These are phyloP conservation scores for Drosophila flavopinicola DNA, from an alignment of 2,888 invertebrate genomes.

Conservation along the genomic window DNA sequence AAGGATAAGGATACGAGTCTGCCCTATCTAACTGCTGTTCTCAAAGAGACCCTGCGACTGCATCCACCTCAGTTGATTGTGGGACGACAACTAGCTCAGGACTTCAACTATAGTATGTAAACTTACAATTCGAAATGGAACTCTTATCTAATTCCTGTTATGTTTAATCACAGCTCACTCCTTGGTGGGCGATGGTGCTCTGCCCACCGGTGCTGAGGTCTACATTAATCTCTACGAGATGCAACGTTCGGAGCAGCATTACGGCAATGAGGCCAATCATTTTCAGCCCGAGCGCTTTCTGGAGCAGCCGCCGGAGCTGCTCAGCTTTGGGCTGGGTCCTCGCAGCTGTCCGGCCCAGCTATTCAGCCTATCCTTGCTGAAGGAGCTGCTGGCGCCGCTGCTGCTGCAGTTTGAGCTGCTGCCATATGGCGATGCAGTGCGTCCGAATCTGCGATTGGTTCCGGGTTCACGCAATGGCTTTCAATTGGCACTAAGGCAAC, in stretches of 20 bases:
- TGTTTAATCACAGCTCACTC: constrained; percentile 51
- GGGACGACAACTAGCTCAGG: constrained; percentile 47
- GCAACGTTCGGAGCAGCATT: constrained; percentile 44
- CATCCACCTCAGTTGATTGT: constrained; percentile 86
- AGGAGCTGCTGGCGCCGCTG: constrained; percentile 52
- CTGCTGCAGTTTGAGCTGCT: constrained; percentile 64
- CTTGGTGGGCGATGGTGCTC: constrained; percentile 48
- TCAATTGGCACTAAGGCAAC: constrained; percentile 57
- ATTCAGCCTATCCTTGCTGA: constrained; percentile 55
- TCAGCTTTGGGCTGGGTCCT: constrained; percentile 64
- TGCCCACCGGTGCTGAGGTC: constrained; percentile 66
- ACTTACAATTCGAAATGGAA: not conserved
- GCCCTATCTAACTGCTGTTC: constrained; percentile 72
- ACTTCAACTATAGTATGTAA: constrained; percentile 66
- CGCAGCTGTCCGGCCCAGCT: constrained; percentile 64
- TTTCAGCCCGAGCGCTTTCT: constrained; percentile 66
- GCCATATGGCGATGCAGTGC: constrained; percentile 59
- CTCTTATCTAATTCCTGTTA: no score
- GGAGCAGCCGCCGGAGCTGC: constrained; percentile 17
- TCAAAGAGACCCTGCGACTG: constrained; percentile 87
- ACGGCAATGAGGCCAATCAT: constrained; percentile 22
- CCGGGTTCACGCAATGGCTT: constrained; percentile 64
- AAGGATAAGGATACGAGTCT: not conserved
- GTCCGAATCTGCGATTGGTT: constrained; percentile 47
- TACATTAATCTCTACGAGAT: constrained; percentile 61